A percentile compares a stretch with the other conserved stretches of the same genome.
phyloP scores from a whole-genome alignment of 2,888 invertebrate species.

The Mimas tiliae region DNA sequence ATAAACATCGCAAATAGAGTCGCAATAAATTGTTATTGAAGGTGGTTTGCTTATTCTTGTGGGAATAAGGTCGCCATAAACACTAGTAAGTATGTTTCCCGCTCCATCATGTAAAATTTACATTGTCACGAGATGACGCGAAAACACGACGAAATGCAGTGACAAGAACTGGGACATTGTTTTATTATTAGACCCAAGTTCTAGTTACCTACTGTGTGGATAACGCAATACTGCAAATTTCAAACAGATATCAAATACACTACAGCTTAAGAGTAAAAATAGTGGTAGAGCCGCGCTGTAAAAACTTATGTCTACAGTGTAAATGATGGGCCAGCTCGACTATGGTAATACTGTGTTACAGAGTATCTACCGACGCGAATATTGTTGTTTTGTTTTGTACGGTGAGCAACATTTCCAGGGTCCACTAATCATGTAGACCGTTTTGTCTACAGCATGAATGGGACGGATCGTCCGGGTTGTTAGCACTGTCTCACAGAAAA shows the following conservation, averaged over 20 bases:
- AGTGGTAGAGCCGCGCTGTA: too few relatives aligned
- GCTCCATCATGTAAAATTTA: background rate
- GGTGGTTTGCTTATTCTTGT: background rate
- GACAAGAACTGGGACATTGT: conserved; percentile 48
- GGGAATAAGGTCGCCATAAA: background rate
- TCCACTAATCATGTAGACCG: too few relatives aligned
- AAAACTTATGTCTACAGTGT: too few relatives aligned
- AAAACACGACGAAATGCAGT: conserved; percentile 48
- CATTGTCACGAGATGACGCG: conserved; percentile 23
- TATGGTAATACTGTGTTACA: too few relatives aligned
- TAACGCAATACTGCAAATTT: conserved; percentile 16
- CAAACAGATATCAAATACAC: background rate
- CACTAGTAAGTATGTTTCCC: background rate
- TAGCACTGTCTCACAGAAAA: too few relatives aligned
- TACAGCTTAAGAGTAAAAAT: background rate
- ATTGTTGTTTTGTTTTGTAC: too few relatives aligned
- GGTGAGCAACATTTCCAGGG: too few relatives aligned
- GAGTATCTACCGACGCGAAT: too few relatives aligned
- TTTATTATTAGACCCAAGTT: conserved; percentile 53
- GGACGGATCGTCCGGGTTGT: too few relatives aligned
- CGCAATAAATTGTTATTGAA: background rate
- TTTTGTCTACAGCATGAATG: too few relatives aligned
- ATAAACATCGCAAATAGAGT: background rate
- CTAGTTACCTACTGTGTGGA: conserved; percentile 41
- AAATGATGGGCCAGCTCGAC: too few relatives aligned